A percentile compares a stretch with the other conserved stretches of the same genome.
These are phyloP conservation scores for Heliconius ethilla DNA, from an alignment of 2,888 invertebrate species.

Conservation along the genomic window DNA sequence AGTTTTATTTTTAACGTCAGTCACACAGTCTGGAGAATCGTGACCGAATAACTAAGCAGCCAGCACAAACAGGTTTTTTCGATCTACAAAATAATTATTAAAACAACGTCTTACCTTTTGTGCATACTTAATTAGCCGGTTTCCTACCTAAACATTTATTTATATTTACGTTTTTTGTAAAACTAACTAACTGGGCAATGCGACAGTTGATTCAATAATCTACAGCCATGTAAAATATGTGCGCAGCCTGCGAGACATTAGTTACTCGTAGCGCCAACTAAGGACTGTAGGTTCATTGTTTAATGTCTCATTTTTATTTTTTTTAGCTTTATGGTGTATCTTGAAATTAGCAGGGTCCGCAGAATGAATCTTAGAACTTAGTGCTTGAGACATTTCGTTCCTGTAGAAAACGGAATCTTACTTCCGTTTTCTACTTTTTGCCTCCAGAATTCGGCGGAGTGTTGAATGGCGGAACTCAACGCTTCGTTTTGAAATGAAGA, in stretches of 20 bases:
- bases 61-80: slow-evolving; percentile 45
- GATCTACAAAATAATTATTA: slow-evolving; percentile 41
- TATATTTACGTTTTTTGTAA: neutral
- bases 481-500: too few relatives aligned
- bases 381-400: too few relatives aligned
- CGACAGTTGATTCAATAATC: neutral
- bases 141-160: slow-evolving; percentile 8
- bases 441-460: neutral
- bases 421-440: too few relatives aligned
- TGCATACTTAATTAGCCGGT: slow-evolving; percentile 34
- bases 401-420: too few relatives aligned
- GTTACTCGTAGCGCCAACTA: neutral
- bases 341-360: too few relatives aligned
- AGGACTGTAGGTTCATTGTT: neutral
- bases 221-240: neutral
- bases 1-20: slow-evolving; percentile 60
- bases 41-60: slow-evolving; percentile 61
- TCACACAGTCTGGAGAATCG: slow-evolving; percentile 52
- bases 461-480: neutral
- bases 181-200: neutral
- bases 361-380: too few relatives aligned
- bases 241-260: neutral
- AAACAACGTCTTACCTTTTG: slow-evolving; percentile 38
- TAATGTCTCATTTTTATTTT: too few relatives aligned
- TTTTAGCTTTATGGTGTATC: too few relatives aligned